A percentile compares a stretch with the other conserved stretches of the same genome.
Evolutionary conservation across 2,113 vertebrate species (phyloP).

Genomic region (Poicephalus meyeri): DNA sequence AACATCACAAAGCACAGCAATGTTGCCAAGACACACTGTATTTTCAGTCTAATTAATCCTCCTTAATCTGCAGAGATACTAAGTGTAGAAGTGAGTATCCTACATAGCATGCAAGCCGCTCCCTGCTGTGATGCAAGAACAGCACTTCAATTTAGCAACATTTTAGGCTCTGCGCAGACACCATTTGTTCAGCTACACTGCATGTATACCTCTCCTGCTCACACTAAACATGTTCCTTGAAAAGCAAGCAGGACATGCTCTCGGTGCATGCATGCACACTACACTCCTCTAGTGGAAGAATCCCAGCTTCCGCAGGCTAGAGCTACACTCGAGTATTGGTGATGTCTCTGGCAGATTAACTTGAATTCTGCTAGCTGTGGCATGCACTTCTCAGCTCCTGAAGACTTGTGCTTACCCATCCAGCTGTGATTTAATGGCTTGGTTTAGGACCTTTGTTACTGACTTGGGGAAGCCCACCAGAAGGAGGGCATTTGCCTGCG

Average conservation of each 20-base stretch:
- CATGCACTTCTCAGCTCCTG: background rate
- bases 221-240: background rate
- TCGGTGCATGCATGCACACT: accelerated
- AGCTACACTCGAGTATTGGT: background rate
- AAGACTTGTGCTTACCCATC: background rate
- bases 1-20: background rate
- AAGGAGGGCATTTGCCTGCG: background rate
- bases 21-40: background rate
- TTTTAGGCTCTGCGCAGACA: background rate
- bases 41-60: slow-evolving; percentile 53
- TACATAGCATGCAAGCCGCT: background rate
- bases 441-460: background rate
- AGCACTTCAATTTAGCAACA: background rate
- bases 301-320: background rate
- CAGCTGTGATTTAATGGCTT: background rate
- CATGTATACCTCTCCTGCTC: background rate
- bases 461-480: background rate
- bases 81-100: background rate
- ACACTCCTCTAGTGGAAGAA: background rate
- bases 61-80: slow-evolving; percentile 9
- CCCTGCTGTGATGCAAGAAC: background rate
- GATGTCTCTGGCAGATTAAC: background rate
- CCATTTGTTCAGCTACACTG: background rate
- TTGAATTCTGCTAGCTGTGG: background rate
- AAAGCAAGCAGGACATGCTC: background rate